Conservation (phyloP, 2,113 vertebrate genomes). For the Anas platyrhynchos region DNA sequence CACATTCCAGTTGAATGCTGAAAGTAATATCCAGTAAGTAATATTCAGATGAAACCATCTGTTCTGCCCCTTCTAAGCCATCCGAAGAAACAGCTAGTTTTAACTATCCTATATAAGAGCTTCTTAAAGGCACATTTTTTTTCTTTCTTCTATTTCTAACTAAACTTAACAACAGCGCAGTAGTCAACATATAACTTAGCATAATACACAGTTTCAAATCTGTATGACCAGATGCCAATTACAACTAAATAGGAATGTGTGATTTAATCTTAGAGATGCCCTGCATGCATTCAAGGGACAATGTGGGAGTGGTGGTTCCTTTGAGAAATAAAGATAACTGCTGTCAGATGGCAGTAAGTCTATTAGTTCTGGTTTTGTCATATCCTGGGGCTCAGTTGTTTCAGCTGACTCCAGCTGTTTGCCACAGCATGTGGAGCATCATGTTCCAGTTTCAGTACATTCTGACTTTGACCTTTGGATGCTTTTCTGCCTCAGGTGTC, state of each 20-base stretch:
- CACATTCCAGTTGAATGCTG: not conserved
- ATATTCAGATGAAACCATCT: not conserved
- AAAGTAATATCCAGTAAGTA: not conserved
- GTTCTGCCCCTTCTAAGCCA: not conserved
- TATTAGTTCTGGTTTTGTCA: slow-evolving; percentile 28
- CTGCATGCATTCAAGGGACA: not conserved
- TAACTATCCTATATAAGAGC: not conserved
- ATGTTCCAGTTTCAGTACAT: slow-evolving; percentile 1
- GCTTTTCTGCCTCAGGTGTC: slow-evolving; percentile 41
- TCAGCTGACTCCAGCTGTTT: slow-evolving; percentile 57
- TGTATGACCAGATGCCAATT: not conserved
- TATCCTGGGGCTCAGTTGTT: slow-evolving; percentile 51
- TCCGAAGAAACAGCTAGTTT: not conserved
- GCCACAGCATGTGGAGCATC: slow-evolving; percentile 30
- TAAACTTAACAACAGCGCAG: not conserved
- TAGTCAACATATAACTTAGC: not conserved
- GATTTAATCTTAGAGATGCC: not conserved
- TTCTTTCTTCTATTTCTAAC: not conserved
- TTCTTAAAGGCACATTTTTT: not conserved
- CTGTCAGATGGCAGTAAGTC: not conserved
- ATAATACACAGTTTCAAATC: not conserved
- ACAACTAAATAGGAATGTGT: not conserved
- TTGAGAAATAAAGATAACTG: slow-evolving; percentile 4
- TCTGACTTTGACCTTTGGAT: slow-evolving; percentile 38
- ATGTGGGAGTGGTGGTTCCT: not conserved